Evolutionary conservation across 2,797 vertebrate genomes (phyloP).

Genomic region (Aeoliscus strigatus): DNA sequence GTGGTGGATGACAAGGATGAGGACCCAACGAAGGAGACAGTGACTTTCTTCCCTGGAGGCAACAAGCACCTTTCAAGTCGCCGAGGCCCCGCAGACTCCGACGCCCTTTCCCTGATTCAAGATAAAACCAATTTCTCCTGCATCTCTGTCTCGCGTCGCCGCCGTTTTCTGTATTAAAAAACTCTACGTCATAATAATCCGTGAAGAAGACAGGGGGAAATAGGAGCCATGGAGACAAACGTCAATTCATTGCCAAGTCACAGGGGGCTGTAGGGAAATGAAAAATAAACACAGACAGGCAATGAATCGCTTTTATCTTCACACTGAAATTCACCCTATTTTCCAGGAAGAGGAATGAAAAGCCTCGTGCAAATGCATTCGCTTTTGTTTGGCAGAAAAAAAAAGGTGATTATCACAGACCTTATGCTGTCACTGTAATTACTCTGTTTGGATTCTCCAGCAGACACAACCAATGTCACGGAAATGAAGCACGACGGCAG

Average conservation of each 20-base stretch:
- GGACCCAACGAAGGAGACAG: constrained; percentile 19
- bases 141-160: constrained; percentile 17
- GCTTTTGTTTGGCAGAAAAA: too few relatives aligned
- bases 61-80: constrained; percentile 59
- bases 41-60: constrained; percentile 47
- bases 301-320: constrained; percentile 35
- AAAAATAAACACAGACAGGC: constrained; percentile 12
- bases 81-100: constrained; percentile 37
- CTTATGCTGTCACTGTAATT: too few relatives aligned
- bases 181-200: constrained; percentile 41
- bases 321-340: constrained; percentile 23
- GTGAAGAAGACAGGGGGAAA: constrained; percentile 41
- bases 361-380: too few relatives aligned
- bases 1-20: constrained; percentile 24
- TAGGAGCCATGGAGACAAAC: constrained; percentile 28
- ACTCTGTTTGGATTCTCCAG: too few relatives aligned
- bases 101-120: constrained; percentile 39
- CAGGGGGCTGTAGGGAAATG: background rate
- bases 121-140: constrained; percentile 57
- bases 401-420: too few relatives aligned
- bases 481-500: too few relatives aligned
- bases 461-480: too few relatives aligned
- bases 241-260: constrained; percentile 23
- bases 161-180: constrained; percentile 32
- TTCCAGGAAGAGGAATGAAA: constrained; percentile 1